A percentile compares a stretch with the other conserved stretches of the same genome.
phyloP scores from a whole-genome alignment of 2,113 vertebrate species.

The Ornithorhynchus anatinus region DNA sequence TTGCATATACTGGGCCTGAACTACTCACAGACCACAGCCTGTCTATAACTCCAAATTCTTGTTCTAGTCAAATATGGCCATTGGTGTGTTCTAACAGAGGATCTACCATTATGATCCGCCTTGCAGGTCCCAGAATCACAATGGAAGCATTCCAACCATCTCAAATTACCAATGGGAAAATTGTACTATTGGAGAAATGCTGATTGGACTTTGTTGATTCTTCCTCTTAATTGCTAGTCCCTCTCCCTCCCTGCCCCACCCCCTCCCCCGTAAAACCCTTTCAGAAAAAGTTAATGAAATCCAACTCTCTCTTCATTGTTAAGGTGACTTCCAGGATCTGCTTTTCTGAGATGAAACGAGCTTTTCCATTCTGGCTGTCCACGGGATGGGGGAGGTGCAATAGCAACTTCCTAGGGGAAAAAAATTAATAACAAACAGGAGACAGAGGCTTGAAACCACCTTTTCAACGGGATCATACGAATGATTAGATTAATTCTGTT shows the following conservation, averaged over 20 bases:
- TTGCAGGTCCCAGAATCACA: conserved; percentile 2
- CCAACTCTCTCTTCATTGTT: conserved; percentile 75
- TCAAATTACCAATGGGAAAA: conserved; percentile 7
- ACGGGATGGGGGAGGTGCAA: conserved; percentile 86
- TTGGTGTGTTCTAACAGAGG: neutral
- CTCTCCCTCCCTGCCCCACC: neutral
- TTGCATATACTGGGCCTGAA: neutral
- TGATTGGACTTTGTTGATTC: neutral
- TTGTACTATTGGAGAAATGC: neutral
- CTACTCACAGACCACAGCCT: conserved; percentile 3
- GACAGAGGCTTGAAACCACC: too few species aligned
- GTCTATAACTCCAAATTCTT: neutral
- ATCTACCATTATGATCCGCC: conserved; percentile 9
- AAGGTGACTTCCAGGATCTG: conserved; percentile 85
- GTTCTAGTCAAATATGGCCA: conserved; percentile 19
- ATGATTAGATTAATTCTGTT: too few species aligned
- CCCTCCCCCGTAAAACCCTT: conserved; percentile 1
- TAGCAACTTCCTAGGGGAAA: conserved; percentile 82
- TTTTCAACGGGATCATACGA: too few species aligned
- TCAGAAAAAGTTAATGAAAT: conserved; percentile 78
- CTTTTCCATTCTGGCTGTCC: conserved; percentile 77
- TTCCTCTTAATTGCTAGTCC: too few species aligned
- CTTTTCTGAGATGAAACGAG: conserved; percentile 76
- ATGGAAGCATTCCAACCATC: neutral
- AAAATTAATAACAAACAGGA: conserved; percentile 15